phyloP scores from a whole-genome alignment of 2,888 invertebrate genomes.

The Rugalucina vietnamica region DNA sequence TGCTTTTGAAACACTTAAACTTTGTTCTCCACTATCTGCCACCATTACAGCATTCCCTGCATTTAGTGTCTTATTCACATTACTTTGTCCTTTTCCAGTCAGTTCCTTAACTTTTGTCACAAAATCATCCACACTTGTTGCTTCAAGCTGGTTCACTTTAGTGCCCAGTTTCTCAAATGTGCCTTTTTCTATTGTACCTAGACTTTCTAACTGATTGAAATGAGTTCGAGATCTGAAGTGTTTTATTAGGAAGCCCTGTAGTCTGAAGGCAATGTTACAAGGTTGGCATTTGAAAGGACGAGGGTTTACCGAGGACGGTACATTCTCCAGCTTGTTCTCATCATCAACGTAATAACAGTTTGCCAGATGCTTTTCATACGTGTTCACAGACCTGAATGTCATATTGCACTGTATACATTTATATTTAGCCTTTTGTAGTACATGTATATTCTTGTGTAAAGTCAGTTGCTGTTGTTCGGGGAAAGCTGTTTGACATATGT shows the following conservation, averaged over 20 bases:
- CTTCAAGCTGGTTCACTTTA: conserved; percentile 96
- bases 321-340: conserved; percentile 73
- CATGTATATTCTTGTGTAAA: conserved; percentile 97
- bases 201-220: conserved; percentile 95
- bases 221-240: conserved; percentile 98
- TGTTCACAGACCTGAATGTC: conserved; percentile 95
- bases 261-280: conserved; percentile 96
- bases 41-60: too few relatives aligned
- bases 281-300: conserved; percentile 98
- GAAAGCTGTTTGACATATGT: conserved; percentile 60
- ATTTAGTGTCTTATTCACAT: too few relatives aligned
- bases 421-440: conserved; percentile 93
- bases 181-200: conserved; percentile 96
- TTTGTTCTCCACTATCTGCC: too few relatives aligned
- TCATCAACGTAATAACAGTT: conserved; percentile 94
- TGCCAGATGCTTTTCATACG: conserved; percentile 96
- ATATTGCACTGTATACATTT: conserved; percentile 96
- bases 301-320: conserved; percentile 91
- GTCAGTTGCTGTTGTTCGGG: conserved; percentile 93
- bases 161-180: conserved; percentile 96
- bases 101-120: conserved; percentile 41
- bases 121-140: conserved; percentile 87
- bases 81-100: too few relatives aligned
- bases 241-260: conserved; percentile 98
- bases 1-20: too few relatives aligned